phyloP scores from a whole-genome alignment of 2,797 vertebrate genomes.

The Sarcophilus harrisii region DNA sequence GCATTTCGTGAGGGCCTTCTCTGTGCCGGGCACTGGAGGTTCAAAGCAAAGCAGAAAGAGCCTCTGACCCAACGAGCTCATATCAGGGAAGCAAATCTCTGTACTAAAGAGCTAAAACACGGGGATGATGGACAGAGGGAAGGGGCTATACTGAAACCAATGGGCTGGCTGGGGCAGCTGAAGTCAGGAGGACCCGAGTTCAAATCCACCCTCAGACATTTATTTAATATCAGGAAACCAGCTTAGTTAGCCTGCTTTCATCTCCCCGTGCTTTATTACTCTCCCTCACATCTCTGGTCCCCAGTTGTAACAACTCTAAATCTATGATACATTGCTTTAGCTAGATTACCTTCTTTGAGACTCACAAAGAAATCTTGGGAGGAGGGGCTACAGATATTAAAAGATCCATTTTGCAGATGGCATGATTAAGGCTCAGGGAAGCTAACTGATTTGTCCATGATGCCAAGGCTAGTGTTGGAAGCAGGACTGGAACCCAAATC shows the following conservation, averaged over 20 bases:
- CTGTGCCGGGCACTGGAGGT: neutral
- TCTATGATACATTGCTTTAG: neutral
- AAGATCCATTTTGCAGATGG: neutral
- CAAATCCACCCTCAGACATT: too few relatives aligned
- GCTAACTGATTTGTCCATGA: neutral
- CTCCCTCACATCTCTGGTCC: neutral
- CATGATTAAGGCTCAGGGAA: neutral
- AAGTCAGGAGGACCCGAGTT: too few relatives aligned
- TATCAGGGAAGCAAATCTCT: too few relatives aligned
- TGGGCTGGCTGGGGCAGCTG: too few relatives aligned
- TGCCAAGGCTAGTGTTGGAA: neutral
- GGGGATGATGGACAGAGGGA: neutral
- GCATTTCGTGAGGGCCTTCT: too few relatives aligned
- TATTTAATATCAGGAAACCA: neutral
- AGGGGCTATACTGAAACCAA: neutral
- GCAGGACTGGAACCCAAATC: neutral
- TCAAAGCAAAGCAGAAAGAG: neutral
- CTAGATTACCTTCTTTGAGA: neutral
- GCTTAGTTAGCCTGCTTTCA: neutral
- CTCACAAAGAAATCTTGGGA: neutral
- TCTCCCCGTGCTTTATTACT: neutral
- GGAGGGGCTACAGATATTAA: neutral
- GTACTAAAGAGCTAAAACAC: neutral
- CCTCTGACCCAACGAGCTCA: too few relatives aligned
- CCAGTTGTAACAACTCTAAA: neutral